phyloP scores from a whole-genome alignment of 2,797 vertebrate species.

The Gymnocypris eckloni region DNA sequence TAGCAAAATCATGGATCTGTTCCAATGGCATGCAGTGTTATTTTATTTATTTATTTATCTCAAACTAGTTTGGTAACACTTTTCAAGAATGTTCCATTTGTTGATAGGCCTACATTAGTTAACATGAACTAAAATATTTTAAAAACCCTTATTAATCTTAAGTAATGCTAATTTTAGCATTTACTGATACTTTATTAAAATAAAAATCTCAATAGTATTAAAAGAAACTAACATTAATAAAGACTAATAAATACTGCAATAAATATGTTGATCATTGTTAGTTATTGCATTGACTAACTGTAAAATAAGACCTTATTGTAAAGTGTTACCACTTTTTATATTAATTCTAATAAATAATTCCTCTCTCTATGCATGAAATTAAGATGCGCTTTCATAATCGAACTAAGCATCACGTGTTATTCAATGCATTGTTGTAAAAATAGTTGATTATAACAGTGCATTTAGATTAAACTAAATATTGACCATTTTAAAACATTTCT shows the following conservation, averaged over 20 bases:
- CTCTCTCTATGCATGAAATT: no score
- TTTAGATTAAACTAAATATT: not conserved
- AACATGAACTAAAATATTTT: not conserved
- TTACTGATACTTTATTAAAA: not conserved
- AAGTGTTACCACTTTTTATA: not conserved
- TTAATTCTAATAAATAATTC: no score
- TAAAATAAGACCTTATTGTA: no score
- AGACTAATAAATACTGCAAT: not conserved
- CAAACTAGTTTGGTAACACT: not conserved
- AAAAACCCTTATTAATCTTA: not conserved
- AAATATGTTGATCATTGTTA: not conserved
- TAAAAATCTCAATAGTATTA: not conserved
- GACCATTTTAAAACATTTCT: not conserved
- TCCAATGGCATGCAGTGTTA: not conserved
- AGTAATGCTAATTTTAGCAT: not conserved
- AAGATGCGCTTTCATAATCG: not conserved
- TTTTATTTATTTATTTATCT: not conserved
- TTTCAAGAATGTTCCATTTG: not conserved
- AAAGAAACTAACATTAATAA: not conserved
- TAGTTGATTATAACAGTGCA: not conserved
- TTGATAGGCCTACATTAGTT: not conserved
- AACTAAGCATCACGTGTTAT: not conserved
- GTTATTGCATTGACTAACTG: not conserved
- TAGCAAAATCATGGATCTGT: not conserved
- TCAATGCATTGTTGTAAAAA: not conserved